Base-by-base conservation (phyloP, 2,797 vertebrate genomes). In the Atherinosoma microstoma region DNA sequence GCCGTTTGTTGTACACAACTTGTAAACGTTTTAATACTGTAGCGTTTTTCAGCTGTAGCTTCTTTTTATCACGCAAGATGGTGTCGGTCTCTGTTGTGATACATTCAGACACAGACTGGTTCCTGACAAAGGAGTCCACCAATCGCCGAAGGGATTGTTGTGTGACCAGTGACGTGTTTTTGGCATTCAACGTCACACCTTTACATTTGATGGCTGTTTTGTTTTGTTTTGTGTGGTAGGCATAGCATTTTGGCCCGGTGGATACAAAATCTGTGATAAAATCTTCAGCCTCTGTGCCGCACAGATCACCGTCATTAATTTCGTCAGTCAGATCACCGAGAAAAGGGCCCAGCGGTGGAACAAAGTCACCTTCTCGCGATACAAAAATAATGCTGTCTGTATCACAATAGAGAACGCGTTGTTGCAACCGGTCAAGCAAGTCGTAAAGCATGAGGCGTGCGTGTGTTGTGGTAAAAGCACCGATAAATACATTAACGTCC, bases 241-340 rank as follows among this genome's bases (percentile, higher is more conserved):
- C 51, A 6, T 54, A 27, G 24, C 51, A 54, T 12, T 54, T 54
- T 9, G 24, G 51, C 20, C 13, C 45, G 12, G 30, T 30, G 4
- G 62, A 64, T 30, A 64, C 45, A 64, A 51, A 64, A 7, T 64
- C 30, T 51, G 32, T 64, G 32, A 64, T 47, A 29, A 15, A 64
- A 35, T 64, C 62, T n/a, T 51, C n/a, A n/a, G n/a, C 45, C 15
- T 7, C 30, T 20, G 13, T 4, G 10, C 9, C n/a, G n/a, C n/a
- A n/a, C n/a, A n/a, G n/a, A n/a, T n/a, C 30, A 29, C 30, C 30
- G 16, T 32, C 47, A 64, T 51, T 8, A 15, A 64, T 16, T 34
- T 64, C 13, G 24, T 22, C 22, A 2, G 36, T 61, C 3, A n/a
- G 38, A 62, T 45, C 5, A 10, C 38, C 60, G 38, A 62, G 29